Evolutionary conservation across 1,140 invertebrate genomes (phyloP), one percentile per base, ranked within the genome.

Genomic region (Ericerus pela): DNA sequence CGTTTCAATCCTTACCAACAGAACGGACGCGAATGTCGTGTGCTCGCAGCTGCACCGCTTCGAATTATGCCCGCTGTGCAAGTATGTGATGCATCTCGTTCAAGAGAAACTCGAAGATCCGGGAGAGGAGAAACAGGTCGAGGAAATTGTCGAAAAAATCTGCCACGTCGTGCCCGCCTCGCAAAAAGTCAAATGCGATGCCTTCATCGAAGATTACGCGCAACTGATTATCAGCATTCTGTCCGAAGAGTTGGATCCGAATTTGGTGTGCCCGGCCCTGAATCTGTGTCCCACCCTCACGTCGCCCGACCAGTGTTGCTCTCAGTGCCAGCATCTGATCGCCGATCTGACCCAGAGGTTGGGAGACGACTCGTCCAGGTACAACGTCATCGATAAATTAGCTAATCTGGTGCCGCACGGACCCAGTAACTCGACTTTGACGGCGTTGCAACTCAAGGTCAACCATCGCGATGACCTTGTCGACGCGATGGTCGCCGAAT

Each of bases 221-320:
- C 77, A 82, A 65, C 80, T 79, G 18, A 64, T 89, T 37, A 76
- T 88, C 58, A 79, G 83, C 29, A 64, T 90, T 56, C 66, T 91
- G 11, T 79, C 78, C 14, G 81, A 88, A 67, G 77, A 84, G 69
- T 79, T 91, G 33, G 85, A 90, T 72, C 87, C 88, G n/a, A 75
- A 80, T 43, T 70, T 73, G 24, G 69, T 82, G 43, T 94, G 91
- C 69, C 66, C 71, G 6, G 68, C 79, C 41, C 63, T 93, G 8
- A 72, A 76, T 53, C 66, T 89, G 1, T 91, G 86, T 63, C 63
- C 41, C 18, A 28, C 54, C 12, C 33, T 43, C 11, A 20, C 3
- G 2, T 3, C 41, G 2, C n/a, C 30, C 8, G 20, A 47, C 26
- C 2, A 24, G 4, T 53, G 26, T 29, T 22, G 16, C 27, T 22